Base-by-base conservation (phyloP, 1,140 invertebrate species). In the Patella vulgata region DNA sequence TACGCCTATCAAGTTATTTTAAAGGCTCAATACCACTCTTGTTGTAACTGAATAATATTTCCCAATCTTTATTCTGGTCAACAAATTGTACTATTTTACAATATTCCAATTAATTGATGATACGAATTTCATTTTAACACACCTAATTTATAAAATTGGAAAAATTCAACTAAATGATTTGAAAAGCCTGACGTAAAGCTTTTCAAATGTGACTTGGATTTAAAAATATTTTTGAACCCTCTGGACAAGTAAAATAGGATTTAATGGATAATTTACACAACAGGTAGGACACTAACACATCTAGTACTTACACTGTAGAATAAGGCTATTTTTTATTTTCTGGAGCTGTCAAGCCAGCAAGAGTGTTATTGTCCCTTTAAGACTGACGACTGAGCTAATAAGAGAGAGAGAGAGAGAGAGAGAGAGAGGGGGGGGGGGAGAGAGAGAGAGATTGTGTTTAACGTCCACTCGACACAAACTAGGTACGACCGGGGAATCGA, bases 381-480 rank as follows among this genome's bases (percentile, higher is more conserved):
- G 50, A 54, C 27, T 5, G 42, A 19, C 21, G 43, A 50, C n/a
- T 5, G 36, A 50, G 39, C 53, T 21, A 27, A 52, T 1, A 31
- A 60, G 50, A 31, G 40, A 61, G 57, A 50, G 25, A 33, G 50
- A 59, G n/a, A 55, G 39, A 53, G 57, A 19, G 31, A 54, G 59
- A 58, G 59, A 28, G 33, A 88, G 40, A 68, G 47, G 1, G 19
- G 42, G 36, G 9, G 21, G 51, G 17, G 21, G 33, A 50, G 33
- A 47, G 12, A 19, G 61, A 23, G n/a, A n/a, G n/a, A n/a, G n/a
- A n/a, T n/a, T n/a, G n/a, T n/a, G n/a, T n/a, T n/a, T n/a, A n/a
- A n/a, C n/a, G n/a, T n/a, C n/a, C n/a, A n/a, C n/a, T n/a, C n/a
- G n/a, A n/a, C n/a, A n/a, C n/a, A n/a, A n/a, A 17, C 3, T 4